A percentile compares a stretch with the other conserved stretches of the same genome.
These are phyloP conservation scores for Cricetomys ansorgei DNA, from an alignment of 2,113 vertebrate genomes.

Conservation along the genomic window DNA sequence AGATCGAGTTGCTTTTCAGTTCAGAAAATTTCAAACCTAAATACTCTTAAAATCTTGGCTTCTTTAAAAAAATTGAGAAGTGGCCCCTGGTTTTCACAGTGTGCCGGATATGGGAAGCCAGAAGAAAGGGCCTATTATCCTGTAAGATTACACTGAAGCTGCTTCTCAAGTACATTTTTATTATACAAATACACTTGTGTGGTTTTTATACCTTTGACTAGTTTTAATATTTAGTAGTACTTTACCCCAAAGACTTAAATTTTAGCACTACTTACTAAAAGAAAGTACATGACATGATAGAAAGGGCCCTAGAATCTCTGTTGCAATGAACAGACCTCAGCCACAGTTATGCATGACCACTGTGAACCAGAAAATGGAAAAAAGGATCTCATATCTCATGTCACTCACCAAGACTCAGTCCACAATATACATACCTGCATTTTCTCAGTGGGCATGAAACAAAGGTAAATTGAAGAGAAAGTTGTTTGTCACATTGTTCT, in stretches of 20 bases:
- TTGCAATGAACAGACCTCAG: conserved; percentile 11
- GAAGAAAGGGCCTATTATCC: conserved; percentile 32
- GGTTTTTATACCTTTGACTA: conserved; percentile 46
- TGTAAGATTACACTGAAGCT: conserved; percentile 32
- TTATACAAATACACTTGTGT: conserved; percentile 29
- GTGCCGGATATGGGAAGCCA: neutral
- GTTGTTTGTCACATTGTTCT: neutral
- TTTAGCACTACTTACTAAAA: conserved; percentile 29
- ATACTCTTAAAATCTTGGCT: neutral
- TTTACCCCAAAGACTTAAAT: conserved; percentile 53
- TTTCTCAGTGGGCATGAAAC: neutral
- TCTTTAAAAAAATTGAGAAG: neutral
- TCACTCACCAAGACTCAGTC: neutral
- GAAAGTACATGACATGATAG: neutral
- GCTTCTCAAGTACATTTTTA: conserved; percentile 33
- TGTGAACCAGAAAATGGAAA: neutral
- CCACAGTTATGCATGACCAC: neutral
- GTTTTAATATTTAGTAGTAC: conserved; percentile 53
- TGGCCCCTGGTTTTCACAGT: neutral
- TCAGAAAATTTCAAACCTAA: conserved; percentile 47
- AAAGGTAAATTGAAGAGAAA: conserved; percentile 6
- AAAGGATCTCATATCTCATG: neutral
- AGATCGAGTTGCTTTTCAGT: conserved; percentile 18
- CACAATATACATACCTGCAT: neutral
- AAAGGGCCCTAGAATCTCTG: neutral